phyloP scores from a whole-genome alignment of 1,140 invertebrate genomes.

The Bombyx mandarina region DNA sequence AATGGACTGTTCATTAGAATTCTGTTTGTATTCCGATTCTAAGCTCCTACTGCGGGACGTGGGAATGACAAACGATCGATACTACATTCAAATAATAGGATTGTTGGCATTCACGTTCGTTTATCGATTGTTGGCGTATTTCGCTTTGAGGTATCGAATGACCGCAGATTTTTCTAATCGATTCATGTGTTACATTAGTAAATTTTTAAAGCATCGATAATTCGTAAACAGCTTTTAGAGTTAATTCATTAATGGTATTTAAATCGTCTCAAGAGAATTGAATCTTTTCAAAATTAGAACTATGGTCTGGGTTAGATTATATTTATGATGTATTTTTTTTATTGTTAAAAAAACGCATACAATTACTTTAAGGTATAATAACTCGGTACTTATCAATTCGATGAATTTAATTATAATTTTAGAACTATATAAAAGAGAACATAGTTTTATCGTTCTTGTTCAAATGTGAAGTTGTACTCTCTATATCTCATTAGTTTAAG shows the following conservation, averaged over 20 bases:
- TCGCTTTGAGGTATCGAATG: conserved; percentile 57
- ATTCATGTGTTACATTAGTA: conserved; percentile 60
- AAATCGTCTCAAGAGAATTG: background rate
- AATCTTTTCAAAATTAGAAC: background rate
- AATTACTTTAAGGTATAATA: too few relatives aligned
- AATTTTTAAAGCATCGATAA: conserved; percentile 62
- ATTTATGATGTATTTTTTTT: too few relatives aligned
- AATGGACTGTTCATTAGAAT: conserved; percentile 53
- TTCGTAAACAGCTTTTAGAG: background rate
- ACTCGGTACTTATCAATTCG: too few relatives aligned
- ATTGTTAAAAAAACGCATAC: too few relatives aligned
- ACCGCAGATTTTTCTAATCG: conserved; percentile 63
- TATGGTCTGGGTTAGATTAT: too few relatives aligned
- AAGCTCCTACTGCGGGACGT: conserved; percentile 67
- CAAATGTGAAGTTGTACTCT: too few relatives aligned
- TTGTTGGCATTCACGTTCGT: conserved; percentile 57
- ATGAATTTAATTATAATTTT: too few relatives aligned
- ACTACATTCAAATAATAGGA: conserved; percentile 50
- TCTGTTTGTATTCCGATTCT: conserved; percentile 74
- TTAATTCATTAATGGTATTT: background rate
- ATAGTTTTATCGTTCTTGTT: too few relatives aligned
- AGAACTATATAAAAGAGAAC: too few relatives aligned
- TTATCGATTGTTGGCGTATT: conserved; percentile 58
- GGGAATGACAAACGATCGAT: conserved; percentile 53
- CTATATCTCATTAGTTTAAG: too few relatives aligned